Base-by-base conservation (phyloP, 1,140 invertebrate genomes). In the Lysiphlebus fabarum region DNA sequence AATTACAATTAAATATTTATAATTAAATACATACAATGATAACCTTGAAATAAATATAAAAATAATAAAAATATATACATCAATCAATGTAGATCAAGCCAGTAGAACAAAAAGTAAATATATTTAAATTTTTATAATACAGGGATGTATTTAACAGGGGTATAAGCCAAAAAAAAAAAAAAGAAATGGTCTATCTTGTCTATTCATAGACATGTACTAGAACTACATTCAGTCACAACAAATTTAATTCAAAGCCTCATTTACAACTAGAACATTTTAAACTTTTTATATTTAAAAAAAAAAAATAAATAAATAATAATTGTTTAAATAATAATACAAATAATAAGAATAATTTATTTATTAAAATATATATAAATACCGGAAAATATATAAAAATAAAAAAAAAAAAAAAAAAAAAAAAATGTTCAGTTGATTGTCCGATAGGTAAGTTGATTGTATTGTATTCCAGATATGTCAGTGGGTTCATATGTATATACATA, bases 161-260 rank as follows among this genome's bases (percentile, higher is more conserved):
- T 7, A 40, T 8, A 11, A 4, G 10, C 10, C 10, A 40, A 40
- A 40, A 7, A 40, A 8, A 4, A 8, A 40, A 4, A 62, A 59
- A 65, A 69, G 66, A 26, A 26, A 70, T 70, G 62, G 68, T 65
- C 68, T n/a, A n/a, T 68, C 67, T 72, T 66, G 63, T 68, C 71
- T 75, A 75, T 75, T 75, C 70, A 73, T 75, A 74, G 70, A 66
- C 64, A 70, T 40, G 38, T 70, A 71, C 70, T 70, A 74, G 71
- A 74, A 74, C 71, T 72, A 70, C 66, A 73, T 73, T 73, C 65
- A 62, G 59, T 56, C 66, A 62, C 63, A 44, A 58, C 65, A 67
- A 70, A 63, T 73, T 69, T 73, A 67, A 72, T 74, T 66, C 65
- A 56, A 67, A 72, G 69, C 65, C 68, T 65, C 66, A 59, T 67